These are phyloP conservation scores for Micromussa lordhowensis DNA, from an alignment of 92 coral and sea anemone species.

Conservation along the genomic window DNA sequence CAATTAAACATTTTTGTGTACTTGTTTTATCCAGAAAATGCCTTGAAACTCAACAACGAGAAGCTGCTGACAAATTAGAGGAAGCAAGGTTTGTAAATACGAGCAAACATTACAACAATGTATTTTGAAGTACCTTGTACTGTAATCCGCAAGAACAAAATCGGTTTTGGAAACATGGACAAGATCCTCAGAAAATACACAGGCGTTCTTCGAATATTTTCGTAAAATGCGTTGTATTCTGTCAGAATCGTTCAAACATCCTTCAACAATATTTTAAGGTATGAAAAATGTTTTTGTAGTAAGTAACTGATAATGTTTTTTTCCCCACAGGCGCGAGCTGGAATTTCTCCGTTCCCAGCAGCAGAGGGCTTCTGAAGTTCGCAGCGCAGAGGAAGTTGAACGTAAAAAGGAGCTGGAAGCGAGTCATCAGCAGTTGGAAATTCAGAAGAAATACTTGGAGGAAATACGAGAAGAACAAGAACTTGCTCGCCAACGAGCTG, in stretches of 20 bases:
- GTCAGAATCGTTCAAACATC: background rate
- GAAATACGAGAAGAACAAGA: conserved; percentile 93
- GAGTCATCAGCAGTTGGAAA: conserved; percentile 83
- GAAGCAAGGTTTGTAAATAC: conserved; percentile 84
- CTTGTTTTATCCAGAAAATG: conserved; percentile 61
- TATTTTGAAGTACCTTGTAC: background rate
- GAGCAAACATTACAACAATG: background rate
- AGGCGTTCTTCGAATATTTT: background rate
- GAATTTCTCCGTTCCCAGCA: conserved; percentile 96
- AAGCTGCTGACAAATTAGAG: conserved; percentile 91
- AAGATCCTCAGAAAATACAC: background rate
- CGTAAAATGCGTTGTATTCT: background rate
- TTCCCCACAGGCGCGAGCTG: conserved; percentile 77
- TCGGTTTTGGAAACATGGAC: background rate
- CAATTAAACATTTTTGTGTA: background rate
- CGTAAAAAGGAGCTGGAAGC: conserved; percentile 82
- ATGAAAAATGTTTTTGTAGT: background rate
- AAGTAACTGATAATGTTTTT: too few relatives aligned
- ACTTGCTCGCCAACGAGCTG: conserved; percentile 80
- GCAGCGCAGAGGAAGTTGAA: conserved; percentile 88
- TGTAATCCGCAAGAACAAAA: too few relatives aligned
- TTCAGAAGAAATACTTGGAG: conserved; percentile 90
- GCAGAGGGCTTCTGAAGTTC: conserved; percentile 82
- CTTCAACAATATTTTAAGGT: background rate
- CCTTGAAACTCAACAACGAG: conserved; percentile 86